Evolutionary conservation across 2,113 vertebrate genomes (phyloP).

Genomic region (Lota lota): DNA sequence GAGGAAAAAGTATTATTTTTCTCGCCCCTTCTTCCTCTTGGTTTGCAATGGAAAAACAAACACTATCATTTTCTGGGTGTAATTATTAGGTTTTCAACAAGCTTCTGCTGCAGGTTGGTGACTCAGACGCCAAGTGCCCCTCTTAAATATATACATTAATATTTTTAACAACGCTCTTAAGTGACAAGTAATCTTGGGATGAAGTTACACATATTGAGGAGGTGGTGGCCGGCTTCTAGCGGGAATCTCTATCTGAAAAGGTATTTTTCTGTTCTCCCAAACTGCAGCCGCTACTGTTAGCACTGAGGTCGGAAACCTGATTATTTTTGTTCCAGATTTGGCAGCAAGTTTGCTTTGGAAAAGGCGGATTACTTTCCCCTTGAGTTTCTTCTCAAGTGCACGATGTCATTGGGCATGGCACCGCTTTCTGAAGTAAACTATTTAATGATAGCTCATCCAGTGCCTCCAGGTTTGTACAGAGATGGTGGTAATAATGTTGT

Average conservation of each 20-base stretch:
- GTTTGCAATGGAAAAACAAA: conserved; percentile 68
- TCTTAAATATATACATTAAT: conserved; percentile 22
- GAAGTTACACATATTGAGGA: conserved; percentile 41
- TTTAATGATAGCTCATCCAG: conserved; percentile 21
- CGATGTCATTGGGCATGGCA: conserved; percentile 35
- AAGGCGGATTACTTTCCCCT: conserved; percentile 37
- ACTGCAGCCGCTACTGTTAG: conserved; percentile 49
- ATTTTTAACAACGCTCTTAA: no score
- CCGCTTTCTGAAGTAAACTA: conserved; percentile 22
- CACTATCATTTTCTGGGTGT: conserved; percentile 62
- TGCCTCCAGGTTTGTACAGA: neutral
- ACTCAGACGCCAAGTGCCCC: conserved; percentile 60
- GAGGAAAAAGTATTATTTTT: conserved; percentile 24
- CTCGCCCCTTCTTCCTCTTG: conserved; percentile 9
- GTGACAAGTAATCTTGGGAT: conserved; percentile 46
- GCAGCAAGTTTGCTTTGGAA: conserved; percentile 24
- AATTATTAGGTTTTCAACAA: conserved; percentile 72
- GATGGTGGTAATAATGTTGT: no score
- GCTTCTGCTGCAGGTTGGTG: conserved; percentile 67
- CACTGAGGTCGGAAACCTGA: conserved; percentile 21
- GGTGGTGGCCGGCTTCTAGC: conserved; percentile 45
- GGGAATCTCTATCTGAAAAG: conserved; percentile 33
- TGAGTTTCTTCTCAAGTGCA: conserved; percentile 30
- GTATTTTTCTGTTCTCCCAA: conserved; percentile 48
- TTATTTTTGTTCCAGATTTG: conserved; percentile 47